A percentile compares a stretch with the other conserved stretches of the same genome.
Evolutionary conservation across 2,113 vertebrate species (phyloP).

Genomic region (Daboia siamensis): DNA sequence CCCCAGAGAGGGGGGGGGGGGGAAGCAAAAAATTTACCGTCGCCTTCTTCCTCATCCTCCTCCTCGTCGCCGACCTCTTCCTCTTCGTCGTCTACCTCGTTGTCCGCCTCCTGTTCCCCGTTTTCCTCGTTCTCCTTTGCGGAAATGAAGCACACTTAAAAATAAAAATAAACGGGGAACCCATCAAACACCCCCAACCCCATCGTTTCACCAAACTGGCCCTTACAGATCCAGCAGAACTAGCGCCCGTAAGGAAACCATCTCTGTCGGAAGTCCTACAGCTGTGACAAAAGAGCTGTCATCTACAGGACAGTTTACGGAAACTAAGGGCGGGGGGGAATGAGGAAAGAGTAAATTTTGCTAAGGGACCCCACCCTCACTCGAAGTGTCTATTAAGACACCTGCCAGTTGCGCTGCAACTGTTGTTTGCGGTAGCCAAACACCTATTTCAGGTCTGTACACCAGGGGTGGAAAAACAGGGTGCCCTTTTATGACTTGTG

Average conservation of each 20-base stretch:
- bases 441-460: not conserved
- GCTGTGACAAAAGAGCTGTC: not conserved
- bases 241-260: not conserved
- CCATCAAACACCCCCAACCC: too few species aligned
- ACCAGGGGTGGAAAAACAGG: too few species aligned
- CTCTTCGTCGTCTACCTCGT: conserved; percentile 79
- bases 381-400: not conserved
- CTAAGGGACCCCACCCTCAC: too few species aligned
- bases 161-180: not conserved
- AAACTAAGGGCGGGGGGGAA: not conserved
- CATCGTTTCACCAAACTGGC: not conserved
- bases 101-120: conserved; percentile 76
- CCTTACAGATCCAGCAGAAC: not conserved
- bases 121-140: conserved; percentile 77
- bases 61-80: conserved; percentile 79
- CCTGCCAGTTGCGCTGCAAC: not conserved
- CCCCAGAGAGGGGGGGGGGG: too few species aligned
- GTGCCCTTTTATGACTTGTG: not conserved
- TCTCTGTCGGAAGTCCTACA: too few species aligned
- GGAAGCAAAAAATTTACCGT: conserved; percentile 71
- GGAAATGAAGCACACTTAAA: conserved; percentile 62
- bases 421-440: not conserved
- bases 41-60: conserved; percentile 77
- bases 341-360: not conserved
- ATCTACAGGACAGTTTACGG: not conserved